Evolutionary conservation across 2,888 invertebrate species (phyloP), one percentile per base, ranked within the genome.

Genomic region (Hipparchia semele): DNA sequence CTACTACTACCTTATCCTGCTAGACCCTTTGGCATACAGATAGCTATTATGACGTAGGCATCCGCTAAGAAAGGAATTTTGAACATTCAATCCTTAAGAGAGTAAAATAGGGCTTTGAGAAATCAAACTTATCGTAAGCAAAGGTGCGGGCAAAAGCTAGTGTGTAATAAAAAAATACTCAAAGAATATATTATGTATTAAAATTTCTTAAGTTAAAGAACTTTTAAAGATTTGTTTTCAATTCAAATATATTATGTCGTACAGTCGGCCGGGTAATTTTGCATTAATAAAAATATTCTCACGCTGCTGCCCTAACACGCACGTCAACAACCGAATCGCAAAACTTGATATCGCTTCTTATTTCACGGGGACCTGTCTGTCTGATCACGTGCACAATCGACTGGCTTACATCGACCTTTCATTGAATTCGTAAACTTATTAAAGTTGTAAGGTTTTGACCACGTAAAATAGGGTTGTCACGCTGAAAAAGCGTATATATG

Each of bases 291-390:
- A 60, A 58, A 79, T 78, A 79, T 88, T 86, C 86, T 84, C 82
- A 84, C 83, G 83, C 82, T 81, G 80, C 80, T 70, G 75, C 76
- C 71, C 73, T 72, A 76, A 78, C 80, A 83, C 23, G 81, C 79
- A 82, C 80, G 82, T 83, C 80, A 80, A 83, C 79, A 81, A 84
- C 84, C 87, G 86, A 85, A 76, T 77, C 82, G 80, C 80, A 84
- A 83, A 86, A 87, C 85, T 83, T 83, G 84, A 86, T 85, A 81
- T 82, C 82, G 84, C 85, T 85, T 86, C 84, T 82, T 86, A 83
- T 88, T 87, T 87, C 83, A 83, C 82, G 83, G 83, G 83, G 83
- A 82, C 81, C 86, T 83, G 84, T 86, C 83, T 77, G 82, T 86
- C 83, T 76, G 82, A 84, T 85, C 82, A 80, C 81, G 82, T 84